phyloP scores from a whole-genome alignment of 2,888 invertebrate genomes.

The Eristalinus aeneus region DNA sequence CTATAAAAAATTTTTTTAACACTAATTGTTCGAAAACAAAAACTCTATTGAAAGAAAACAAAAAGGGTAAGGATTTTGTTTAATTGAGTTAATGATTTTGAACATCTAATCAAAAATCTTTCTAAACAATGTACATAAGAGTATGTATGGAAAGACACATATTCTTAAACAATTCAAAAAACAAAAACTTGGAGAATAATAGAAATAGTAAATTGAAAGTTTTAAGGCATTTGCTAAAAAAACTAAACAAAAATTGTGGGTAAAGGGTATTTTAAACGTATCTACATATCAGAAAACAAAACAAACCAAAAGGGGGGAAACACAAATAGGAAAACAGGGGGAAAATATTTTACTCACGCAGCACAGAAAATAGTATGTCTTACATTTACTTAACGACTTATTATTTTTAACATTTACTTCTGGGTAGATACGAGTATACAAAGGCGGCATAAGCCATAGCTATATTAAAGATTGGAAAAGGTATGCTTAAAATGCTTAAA shows the following conservation, averaged over 20 bases:
- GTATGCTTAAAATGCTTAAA: slow-evolving; percentile 38
- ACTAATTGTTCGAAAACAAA: not conserved
- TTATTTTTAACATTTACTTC: slow-evolving; percentile 31
- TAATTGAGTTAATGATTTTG: not conserved
- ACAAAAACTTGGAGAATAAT: not conserved
- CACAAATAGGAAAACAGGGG: not conserved
- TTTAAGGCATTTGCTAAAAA: not conserved
- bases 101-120: not conserved
- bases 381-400: slow-evolving; percentile 13
- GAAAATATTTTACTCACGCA: slow-evolving; percentile 38
- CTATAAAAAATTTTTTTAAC: no score
- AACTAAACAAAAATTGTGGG: not conserved
- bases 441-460: slow-evolving; percentile 55
- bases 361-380: slow-evolving; percentile 23
- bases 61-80: not conserved
- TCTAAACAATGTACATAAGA: not conserved
- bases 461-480: slow-evolving; percentile 25
- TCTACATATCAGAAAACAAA: slow-evolving; percentile 35
- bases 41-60: not conserved
- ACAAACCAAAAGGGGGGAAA: not conserved
- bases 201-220: not conserved
- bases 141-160: slow-evolving; percentile 21
- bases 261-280: slow-evolving; percentile 29
- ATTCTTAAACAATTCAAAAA: not conserved
- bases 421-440: slow-evolving; percentile 44